Percentiles rank a stretch among this genome's conserved stretches.
Evolutionary conservation across 2,888 invertebrate species (phyloP).

Genomic region (Ophioninae sp.): DNA sequence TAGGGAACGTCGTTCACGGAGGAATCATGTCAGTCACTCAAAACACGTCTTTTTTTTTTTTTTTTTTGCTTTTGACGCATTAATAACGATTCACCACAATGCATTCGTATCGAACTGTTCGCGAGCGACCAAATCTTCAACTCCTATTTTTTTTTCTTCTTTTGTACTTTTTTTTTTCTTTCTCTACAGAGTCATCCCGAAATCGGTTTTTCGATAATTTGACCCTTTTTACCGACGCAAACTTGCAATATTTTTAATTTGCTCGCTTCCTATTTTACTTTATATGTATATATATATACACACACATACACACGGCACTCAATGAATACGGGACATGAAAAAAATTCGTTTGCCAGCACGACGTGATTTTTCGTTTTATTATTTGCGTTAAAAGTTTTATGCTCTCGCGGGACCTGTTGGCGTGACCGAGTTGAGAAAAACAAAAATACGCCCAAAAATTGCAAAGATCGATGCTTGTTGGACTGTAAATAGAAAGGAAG

Average conservation of each 20-base stretch:
- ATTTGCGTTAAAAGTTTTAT: neutral
- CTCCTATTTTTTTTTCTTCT: conserved; percentile 9
- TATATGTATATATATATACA: conserved; percentile 3
- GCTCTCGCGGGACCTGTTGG: neutral
- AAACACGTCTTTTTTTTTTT: conserved; percentile 54
- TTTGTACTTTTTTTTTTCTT: neutral
- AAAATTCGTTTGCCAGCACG: neutral
- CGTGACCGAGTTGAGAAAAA: conserved; percentile 1
- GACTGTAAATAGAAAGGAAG: neutral
- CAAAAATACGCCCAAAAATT: conserved; percentile 6
- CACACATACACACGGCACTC: too few relatives aligned
- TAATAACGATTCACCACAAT: conserved; percentile 51
- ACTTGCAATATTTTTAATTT: conserved; percentile 30
- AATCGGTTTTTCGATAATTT: neutral
- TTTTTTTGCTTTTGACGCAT: conserved; percentile 46
- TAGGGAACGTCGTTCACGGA: conserved; percentile 59
- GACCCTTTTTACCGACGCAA: conserved; percentile 37
- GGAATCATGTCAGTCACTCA: conserved; percentile 56
- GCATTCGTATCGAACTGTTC: conserved; percentile 11
- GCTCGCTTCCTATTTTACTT: conserved; percentile 49
- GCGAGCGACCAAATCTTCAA: conserved; percentile 24
- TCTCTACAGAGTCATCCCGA: neutral
- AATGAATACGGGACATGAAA: neutral
- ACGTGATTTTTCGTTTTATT: neutral
- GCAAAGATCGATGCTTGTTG: neutral